Evolutionary conservation across 92 coral and sea anemone genomes (phyloP), one percentile per base, ranked within the genome.

Genomic region (Heliopora coerulea): DNA sequence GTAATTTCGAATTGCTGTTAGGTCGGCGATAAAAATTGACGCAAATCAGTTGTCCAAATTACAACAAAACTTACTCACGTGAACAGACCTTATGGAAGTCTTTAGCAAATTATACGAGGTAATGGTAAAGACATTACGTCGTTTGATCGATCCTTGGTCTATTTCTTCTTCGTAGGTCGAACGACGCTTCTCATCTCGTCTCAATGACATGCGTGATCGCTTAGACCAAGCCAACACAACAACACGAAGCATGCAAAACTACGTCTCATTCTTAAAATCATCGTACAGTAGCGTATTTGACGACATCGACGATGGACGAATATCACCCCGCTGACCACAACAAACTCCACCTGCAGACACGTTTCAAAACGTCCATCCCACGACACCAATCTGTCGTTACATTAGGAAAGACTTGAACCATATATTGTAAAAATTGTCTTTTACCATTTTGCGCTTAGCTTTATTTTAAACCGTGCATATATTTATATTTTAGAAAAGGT

Each of bases 201-300:
- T 95, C 26, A 86, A 83, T 68, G 99, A 95, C 85, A 95, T 95
- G 99, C 86, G 96, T 24, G 99, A 95, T 68, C 88, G 99, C 8
- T 84, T 95, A 4, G 99, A 95, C 54, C 99, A 95, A 60, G 99
- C 99, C 0, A 95, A 95, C 88, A 88, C 96, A 63, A 95, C 99
- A 2, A 95, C 99, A n/a, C 81, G 99, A 10, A 90, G 99, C 75
- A 95, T 95, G 99, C 99, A 95, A 78, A 95, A 90, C 79, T 95
- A 95, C 76, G 99, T 95, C 9, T 86, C 99, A 2, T 95, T 95
- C 77, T 90, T 95, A 30, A 95, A 95, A 82, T 88, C 96, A 8
- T 95, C 99, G 25, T 95, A 95, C 84, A 74, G 96, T 27, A 89
- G 86, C 57, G 99, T 95, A 0, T 95, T 95, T 48, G 99, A 95